These are phyloP conservation scores for Lagodon rhomboides DNA, from an alignment of 2,797 vertebrate species.

Conservation along the genomic window DNA sequence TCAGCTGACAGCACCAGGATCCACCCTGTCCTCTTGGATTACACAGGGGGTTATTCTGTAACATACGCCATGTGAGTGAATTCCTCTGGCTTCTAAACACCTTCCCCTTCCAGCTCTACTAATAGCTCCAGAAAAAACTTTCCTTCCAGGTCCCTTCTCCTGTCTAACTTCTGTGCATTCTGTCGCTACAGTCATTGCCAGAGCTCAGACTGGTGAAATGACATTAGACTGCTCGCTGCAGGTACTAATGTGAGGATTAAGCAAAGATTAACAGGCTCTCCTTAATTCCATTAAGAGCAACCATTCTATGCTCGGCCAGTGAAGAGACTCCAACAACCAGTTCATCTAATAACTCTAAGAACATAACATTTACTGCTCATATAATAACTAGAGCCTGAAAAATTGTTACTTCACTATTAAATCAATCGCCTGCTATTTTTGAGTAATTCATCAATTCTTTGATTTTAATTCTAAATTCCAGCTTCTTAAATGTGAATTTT, in stretches of 20 bases:
- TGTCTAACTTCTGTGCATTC: constrained; percentile 21
- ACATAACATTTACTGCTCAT: neutral
- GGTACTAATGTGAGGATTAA: constrained; percentile 69
- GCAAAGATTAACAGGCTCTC: constrained; percentile 61
- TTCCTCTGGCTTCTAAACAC: neutral
- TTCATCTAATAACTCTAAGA: neutral
- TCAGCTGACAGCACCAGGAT: constrained; percentile 2
- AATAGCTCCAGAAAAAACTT: neutral
- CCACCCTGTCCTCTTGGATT: neutral
- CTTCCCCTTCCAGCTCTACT: neutral
- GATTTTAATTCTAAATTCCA: too few species aligned
- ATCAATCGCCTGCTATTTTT: too few species aligned
- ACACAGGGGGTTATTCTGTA: neutral
- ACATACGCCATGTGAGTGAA: neutral
- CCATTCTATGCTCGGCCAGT: constrained; percentile 4
- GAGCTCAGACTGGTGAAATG: constrained; percentile 46
- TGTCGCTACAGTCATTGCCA: constrained; percentile 1
- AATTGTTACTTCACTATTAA: too few species aligned
- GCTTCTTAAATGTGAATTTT: too few species aligned
- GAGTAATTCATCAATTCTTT: too few species aligned
- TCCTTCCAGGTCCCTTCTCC: neutral
- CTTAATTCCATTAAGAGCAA: constrained; percentile 61
- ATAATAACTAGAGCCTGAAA: too few species aligned
- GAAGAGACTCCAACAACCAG: constrained; percentile 6
- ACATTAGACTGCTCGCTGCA: constrained; percentile 58